Evolutionary conservation across 2,797 vertebrate genomes (phyloP).

Genomic region (Scarus forsteni): DNA sequence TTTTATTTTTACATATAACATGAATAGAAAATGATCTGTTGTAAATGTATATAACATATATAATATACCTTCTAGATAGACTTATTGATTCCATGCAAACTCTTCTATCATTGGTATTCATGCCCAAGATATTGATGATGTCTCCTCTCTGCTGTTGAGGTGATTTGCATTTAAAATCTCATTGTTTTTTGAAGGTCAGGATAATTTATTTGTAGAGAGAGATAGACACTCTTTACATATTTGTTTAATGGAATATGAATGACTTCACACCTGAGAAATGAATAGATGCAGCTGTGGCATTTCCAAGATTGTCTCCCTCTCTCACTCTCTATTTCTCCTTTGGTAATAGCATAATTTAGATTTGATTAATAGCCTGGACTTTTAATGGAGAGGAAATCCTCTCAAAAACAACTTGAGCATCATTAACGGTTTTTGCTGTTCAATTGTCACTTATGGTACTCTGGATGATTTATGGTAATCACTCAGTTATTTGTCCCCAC

Average conservation of each 20-base stretch:
- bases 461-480: slow-evolving; percentile 64
- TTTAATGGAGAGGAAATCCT: slow-evolving; percentile 78
- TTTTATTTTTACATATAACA: slow-evolving; percentile 2
- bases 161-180: slow-evolving; percentile 84
- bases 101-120: slow-evolving; percentile 78
- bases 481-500: slow-evolving; percentile 37
- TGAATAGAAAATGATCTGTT: not conserved
- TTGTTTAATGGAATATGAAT: slow-evolving; percentile 83
- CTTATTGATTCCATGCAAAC: slow-evolving; percentile 75
- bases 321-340: slow-evolving; percentile 42
- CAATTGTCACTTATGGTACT: slow-evolving; percentile 77
- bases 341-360: slow-evolving; percentile 77
- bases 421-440: slow-evolving; percentile 72
- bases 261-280: slow-evolving; percentile 83
- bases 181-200: slow-evolving; percentile 86
- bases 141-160: slow-evolving; percentile 54
- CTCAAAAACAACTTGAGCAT: slow-evolving; percentile 73
- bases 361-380: slow-evolving; percentile 76
- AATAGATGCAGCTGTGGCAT: slow-evolving; percentile 81
- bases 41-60: not conserved
- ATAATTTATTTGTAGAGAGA: slow-evolving; percentile 81
- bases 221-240: slow-evolving; percentile 78
- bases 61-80: slow-evolving; percentile 39
- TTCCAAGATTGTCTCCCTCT: slow-evolving; percentile 65
- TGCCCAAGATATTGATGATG: slow-evolving; percentile 79